phyloP scores from a whole-genome alignment of 2,797 vertebrate genomes.

The Mus minutoides region DNA sequence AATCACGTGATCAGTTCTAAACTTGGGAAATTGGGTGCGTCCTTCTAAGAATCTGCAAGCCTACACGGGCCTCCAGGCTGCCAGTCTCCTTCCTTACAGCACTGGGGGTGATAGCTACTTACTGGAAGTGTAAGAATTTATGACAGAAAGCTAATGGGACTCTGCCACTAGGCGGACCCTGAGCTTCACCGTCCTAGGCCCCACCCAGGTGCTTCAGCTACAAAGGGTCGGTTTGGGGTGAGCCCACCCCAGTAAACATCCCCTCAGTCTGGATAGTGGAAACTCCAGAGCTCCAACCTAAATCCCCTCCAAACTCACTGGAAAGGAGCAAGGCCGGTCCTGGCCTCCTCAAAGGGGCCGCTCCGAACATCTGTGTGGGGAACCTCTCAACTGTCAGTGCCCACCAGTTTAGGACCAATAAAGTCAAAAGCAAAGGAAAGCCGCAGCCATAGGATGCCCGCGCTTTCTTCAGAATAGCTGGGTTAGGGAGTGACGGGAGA shows the following conservation, averaged over 20 bases:
- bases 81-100: not conserved
- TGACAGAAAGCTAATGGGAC: not conserved
- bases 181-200: not conserved
- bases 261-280: not conserved
- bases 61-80: not conserved
- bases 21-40: not conserved
- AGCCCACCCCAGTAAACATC: not conserved
- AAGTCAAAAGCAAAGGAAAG: constrained; percentile 36
- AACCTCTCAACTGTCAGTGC: not conserved
- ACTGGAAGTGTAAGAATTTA: not conserved
- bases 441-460: not conserved
- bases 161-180: constrained; percentile 51
- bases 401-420: not conserved
- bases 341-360: not conserved
- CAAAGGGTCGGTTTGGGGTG: not conserved
- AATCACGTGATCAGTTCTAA: not conserved
- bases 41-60: not conserved
- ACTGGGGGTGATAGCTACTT: not conserved
- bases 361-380: not conserved
- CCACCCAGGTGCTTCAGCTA: constrained; percentile 41
- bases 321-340: not conserved
- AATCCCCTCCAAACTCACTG: not conserved
- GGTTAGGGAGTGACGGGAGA: not conserved
- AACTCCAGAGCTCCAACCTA: not conserved
- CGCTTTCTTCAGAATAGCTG: not conserved